Evolutionary conservation across 2,797 vertebrate genomes (phyloP), one percentile per base, ranked within the genome.

Genomic region (Liparis tanakae): DNA sequence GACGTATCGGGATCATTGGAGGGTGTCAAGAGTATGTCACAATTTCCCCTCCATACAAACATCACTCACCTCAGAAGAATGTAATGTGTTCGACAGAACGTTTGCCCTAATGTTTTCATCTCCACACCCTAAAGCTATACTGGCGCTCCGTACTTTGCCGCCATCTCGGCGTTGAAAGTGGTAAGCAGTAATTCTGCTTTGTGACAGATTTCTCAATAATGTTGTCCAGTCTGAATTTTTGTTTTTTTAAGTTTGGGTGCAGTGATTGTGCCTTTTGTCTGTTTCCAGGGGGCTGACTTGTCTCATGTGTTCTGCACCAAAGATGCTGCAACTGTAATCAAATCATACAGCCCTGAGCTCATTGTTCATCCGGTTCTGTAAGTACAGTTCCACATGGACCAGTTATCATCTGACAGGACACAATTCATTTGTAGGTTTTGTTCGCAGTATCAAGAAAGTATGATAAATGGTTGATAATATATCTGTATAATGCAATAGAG

Each of bases 341-440:
- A 99, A 87, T 97, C 98, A 0, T 99, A 99, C 87, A 99, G 98
- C 88, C 98, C 98, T 3, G 97, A 99, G 91, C 95, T 99, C 87
- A 99, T 99, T 41, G 98, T 99, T 64, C 98, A 99, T 87, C 98
- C 98, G 3, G 94, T 99, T 54, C 95, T 99, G 98, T 99, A 94
- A 98, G 98, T 96, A 85, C 22, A 93, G 92, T 93, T 76, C 5
- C 12, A 46, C 56, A 14, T 17, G 15, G 17, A 43, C 5, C 34
- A 10, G 0, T 37, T 51, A 60, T 34, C n/a, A 5, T 25, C 25
- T 62, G 5, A 46, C 33, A 56, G n/a, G 20, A 36, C 8, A n/a
- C 3, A 1, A 59, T 36, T 53, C 9, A 53, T 34, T 67, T 3
- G 2, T 9, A 22, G 50, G 33, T 41, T 15, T 39, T 65, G 48